Evolutionary conservation across 2,888 invertebrate species (phyloP).

Genomic region (Ennomos erosarius): DNA sequence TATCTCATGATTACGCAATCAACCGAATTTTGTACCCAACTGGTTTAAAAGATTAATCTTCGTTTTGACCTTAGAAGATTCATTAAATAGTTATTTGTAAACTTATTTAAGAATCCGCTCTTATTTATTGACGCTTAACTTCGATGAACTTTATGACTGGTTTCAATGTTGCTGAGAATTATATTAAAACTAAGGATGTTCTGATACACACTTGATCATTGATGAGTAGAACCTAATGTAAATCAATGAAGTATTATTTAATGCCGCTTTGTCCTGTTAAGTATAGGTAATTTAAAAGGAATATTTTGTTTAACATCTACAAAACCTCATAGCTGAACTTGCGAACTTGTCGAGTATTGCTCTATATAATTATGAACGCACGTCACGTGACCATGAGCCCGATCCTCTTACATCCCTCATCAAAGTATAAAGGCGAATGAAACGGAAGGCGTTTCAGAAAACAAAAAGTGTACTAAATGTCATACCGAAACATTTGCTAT

Average conservation of each 20-base stretch:
- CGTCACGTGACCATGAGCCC: too few relatives aligned
- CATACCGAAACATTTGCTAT: too few relatives aligned
- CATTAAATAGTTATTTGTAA: conserved; percentile 50
- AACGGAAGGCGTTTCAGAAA: too few relatives aligned
- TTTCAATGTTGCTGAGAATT: conserved; percentile 41
- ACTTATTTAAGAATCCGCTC: conserved; percentile 44
- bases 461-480: too few relatives aligned
- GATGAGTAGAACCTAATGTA: conserved; percentile 24
- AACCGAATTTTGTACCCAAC: conserved; percentile 56
- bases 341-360: neutral
- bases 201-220: conserved; percentile 6
- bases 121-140: conserved; percentile 49
- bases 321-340: conserved; percentile 6
- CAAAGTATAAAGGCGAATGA: too few relatives aligned
- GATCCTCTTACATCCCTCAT: too few relatives aligned
- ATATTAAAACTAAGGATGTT: conserved; percentile 18
- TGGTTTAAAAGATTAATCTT: conserved; percentile 63
- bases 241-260: conserved; percentile 29
- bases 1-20: conserved; percentile 62
- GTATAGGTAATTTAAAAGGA: conserved; percentile 11
- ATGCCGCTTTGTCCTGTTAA: conserved; percentile 1
- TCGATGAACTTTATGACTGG: conserved; percentile 44
- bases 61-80: conserved; percentile 52
- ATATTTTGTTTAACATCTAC: conserved; percentile 12
- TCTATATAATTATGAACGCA: neutral